These are phyloP conservation scores for Actenoides hombroni DNA, from an alignment of 2,113 vertebrate genomes.

Conservation along the genomic window DNA sequence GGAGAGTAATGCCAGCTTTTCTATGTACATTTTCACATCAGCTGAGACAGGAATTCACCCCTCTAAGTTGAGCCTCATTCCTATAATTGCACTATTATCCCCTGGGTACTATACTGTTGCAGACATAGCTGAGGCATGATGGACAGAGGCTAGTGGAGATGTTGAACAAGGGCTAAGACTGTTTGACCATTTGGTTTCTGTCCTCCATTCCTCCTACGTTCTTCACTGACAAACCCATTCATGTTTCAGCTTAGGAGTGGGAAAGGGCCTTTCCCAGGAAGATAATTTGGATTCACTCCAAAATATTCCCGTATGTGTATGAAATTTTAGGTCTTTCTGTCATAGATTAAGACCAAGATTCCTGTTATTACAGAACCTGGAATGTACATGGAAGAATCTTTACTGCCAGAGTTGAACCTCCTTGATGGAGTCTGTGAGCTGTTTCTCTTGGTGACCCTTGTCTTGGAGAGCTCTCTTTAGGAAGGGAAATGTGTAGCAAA, in stretches of 20 bases:
- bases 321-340: neutral
- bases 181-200: neutral
- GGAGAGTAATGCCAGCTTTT: neutral
- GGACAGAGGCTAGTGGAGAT: neutral
- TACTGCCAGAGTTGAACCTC: neutral
- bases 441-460: neutral
- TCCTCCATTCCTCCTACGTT: neutral
- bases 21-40: neutral
- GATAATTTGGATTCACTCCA: neutral
- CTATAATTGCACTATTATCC: neutral
- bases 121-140: neutral
- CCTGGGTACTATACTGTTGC: neutral
- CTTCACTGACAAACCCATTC: neutral
- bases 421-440: neutral
- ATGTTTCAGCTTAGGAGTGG: neutral
- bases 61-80: neutral
- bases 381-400: neutral
- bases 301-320: neutral
- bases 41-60: neutral
- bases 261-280: neutral
- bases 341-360: neutral
- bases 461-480: neutral
- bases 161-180: neutral
- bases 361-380: neutral
- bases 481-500: neutral